These are phyloP conservation scores for Empidonax alnorum DNA, from an alignment of 2,113 vertebrate genomes.

Conservation along the genomic window DNA sequence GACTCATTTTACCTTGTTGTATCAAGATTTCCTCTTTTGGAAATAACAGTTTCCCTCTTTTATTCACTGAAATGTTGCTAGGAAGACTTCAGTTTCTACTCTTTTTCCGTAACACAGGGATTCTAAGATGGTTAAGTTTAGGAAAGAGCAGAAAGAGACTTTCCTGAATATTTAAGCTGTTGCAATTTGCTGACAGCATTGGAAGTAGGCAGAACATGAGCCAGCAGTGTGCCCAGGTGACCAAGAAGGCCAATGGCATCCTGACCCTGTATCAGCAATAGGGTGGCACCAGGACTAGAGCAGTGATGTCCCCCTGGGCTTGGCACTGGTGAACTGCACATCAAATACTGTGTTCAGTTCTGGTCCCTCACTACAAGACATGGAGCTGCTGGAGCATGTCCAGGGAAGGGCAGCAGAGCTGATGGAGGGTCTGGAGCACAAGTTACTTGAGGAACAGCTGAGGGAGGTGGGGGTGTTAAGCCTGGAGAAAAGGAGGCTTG, in stretches of 20 bases:
- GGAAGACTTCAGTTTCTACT: neutral
- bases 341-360: rapidly evolving
- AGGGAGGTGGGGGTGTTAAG: rapidly evolving
- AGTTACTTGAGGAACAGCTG: rapidly evolving
- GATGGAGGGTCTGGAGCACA: neutral
- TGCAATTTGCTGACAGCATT: neutral
- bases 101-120: rapidly evolving
- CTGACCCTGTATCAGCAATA: neutral
- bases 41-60: neutral
- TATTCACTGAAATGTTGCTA: neutral
- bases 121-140: neutral
- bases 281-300: neutral
- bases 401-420: rapidly evolving
- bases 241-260: neutral
- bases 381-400: rapidly evolving
- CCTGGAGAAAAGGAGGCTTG: neutral
- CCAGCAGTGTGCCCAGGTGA: rapidly evolving
- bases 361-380: neutral
- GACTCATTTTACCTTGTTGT: neutral
- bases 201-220: neutral
- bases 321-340: too few species aligned
- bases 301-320: neutral
- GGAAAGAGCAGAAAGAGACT: neutral
- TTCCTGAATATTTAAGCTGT: neutral
- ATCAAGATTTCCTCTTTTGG: neutral